A percentile compares a stretch with the other conserved stretches of the same genome.
These are phyloP conservation scores for Grantiella picta DNA, from an alignment of 2,113 vertebrate species.

Conservation along the genomic window DNA sequence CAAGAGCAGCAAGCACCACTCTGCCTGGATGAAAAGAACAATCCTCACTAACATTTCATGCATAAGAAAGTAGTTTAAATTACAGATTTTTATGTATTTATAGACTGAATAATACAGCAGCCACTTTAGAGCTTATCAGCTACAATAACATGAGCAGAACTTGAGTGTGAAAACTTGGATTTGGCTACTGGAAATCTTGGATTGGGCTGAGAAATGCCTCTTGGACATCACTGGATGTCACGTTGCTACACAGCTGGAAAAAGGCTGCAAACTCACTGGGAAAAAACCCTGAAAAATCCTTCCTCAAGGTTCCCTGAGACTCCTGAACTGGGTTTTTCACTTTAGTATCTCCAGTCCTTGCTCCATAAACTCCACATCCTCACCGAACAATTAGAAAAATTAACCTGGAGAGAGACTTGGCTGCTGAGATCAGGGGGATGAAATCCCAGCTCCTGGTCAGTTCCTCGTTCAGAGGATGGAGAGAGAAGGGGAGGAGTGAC, in stretches of 20 bases:
- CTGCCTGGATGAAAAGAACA: background rate
- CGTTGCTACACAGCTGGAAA: background rate
- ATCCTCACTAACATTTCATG: background rate
- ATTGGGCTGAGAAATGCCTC: background rate
- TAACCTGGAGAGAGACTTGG: background rate
- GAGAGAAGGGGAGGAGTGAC: background rate
- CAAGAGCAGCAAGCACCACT: background rate
- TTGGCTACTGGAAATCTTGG: background rate
- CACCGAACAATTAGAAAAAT: background rate
- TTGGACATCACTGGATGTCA: background rate
- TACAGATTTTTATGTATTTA: background rate
- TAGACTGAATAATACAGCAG: background rate
- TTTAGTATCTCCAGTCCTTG: background rate
- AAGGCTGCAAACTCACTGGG: background rate
- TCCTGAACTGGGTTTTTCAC: background rate
- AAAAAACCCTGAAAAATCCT: background rate
- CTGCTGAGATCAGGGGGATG: background rate
- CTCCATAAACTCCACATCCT: background rate
- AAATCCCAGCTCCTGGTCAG: background rate
- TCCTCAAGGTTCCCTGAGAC: background rate
- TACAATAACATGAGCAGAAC: background rate
- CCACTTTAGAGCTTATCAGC: background rate
- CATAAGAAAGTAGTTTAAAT: background rate
- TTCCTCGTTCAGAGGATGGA: background rate
- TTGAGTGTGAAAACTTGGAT: background rate